Conservation (phyloP, 2,888 invertebrate species). For the Meteorus colon region DNA sequence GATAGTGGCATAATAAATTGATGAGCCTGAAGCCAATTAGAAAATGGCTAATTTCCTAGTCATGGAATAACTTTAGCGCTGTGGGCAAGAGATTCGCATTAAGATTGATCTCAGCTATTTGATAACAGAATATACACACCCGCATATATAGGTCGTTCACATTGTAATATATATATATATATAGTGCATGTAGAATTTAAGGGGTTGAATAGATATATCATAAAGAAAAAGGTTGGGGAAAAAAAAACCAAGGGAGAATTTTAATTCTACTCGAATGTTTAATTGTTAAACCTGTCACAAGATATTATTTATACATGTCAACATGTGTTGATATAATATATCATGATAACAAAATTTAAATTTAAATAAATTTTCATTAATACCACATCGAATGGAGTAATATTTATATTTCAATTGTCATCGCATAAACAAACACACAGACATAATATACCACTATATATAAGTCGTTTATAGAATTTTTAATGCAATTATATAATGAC, state of each 20-base stretch:
- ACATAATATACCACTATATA: conserved; percentile 29
- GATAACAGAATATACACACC: conserved; percentile 39
- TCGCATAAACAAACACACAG: neutral
- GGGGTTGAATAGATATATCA: conserved; percentile 15
- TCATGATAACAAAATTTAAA: conserved; percentile 22
- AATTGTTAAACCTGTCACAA: neutral
- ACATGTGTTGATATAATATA: conserved; percentile 6
- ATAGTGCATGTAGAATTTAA: conserved; percentile 30
- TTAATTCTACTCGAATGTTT: neutral
- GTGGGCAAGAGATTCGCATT: conserved; percentile 61
- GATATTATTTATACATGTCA: conserved; percentile 13
- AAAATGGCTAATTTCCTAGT: conserved; percentile 61
- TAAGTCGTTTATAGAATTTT: conserved; percentile 29
- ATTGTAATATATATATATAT: neutral
- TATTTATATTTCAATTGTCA: conserved; percentile 5
- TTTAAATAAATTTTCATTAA: conserved; percentile 27
- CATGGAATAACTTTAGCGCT: conserved; percentile 63
- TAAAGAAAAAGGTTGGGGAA: neutral
- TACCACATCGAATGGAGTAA: neutral
- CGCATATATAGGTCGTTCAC: conserved; percentile 6
- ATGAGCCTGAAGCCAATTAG: conserved; percentile 33
- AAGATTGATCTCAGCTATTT: conserved; percentile 58
- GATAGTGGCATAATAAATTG: conserved; percentile 25
- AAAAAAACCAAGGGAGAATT: neutral
- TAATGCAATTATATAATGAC: conserved; percentile 49